Percentiles rank a stretch among this genome's conserved stretches.
Evolutionary conservation across 2,888 invertebrate species (phyloP).

Genomic region (Selenia dentaria): DNA sequence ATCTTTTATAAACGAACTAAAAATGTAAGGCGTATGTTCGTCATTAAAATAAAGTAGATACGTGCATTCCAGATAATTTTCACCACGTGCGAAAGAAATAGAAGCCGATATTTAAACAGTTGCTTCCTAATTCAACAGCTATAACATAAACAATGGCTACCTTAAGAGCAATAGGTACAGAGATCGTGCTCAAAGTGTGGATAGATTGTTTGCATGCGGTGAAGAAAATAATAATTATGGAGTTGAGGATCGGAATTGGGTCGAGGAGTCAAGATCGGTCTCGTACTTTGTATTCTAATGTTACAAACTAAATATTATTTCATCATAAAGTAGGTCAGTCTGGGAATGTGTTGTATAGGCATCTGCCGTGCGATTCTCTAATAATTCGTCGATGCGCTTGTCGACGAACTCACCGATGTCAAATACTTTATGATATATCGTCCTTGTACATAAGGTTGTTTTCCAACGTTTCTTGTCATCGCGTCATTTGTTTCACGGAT

Average conservation of each 20-base stretch:
- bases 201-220: conserved; percentile 29
- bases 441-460: no score
- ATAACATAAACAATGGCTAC: conserved; percentile 17
- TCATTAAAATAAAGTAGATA: neutral
- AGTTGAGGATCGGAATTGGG: conserved; percentile 33
- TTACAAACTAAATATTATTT: no score
- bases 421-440: no score
- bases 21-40: neutral
- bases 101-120: conserved; percentile 2
- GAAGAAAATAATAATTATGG: conserved; percentile 15
- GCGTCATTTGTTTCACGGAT: no score
- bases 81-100: neutral
- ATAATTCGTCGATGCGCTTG: no score
- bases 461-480: no score
- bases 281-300: conserved; percentile 1
- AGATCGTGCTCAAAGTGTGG: conserved; percentile 15
- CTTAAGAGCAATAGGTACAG: conserved; percentile 1
- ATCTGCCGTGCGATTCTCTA: no score
- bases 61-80: neutral
- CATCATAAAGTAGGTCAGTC: no score
- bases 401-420: no score
- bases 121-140: neutral
- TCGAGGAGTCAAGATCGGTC: conserved; percentile 41
- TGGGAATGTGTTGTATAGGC: no score
- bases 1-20: neutral